Evolutionary conservation across 2,888 invertebrate species (phyloP).

Genomic region (Sepioteuthis lessoniana): DNA sequence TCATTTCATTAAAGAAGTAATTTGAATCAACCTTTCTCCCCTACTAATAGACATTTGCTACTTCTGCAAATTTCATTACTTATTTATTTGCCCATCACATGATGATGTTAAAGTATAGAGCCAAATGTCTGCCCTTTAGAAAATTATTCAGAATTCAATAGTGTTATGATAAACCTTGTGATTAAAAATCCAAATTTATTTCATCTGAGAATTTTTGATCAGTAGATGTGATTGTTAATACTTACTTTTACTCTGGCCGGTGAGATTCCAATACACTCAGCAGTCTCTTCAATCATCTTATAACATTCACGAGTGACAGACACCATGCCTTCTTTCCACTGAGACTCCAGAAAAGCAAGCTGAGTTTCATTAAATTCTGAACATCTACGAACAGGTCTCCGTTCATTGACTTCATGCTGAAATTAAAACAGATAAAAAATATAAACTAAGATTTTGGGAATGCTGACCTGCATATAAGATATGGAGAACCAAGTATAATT

Average conservation of each 20-base stretch:
- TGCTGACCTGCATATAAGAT: neutral
- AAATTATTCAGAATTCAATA: no score
- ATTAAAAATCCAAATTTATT: no score
- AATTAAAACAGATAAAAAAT: neutral
- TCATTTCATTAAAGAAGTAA: no score
- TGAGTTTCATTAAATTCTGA: constrained; percentile 41
- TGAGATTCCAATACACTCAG: constrained; percentile 43
- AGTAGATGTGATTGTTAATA: neutral
- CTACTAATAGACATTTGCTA: no score
- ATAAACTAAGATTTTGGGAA: neutral
- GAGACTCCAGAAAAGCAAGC: constrained; percentile 45
- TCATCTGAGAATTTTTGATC: no score
- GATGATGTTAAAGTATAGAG: no score
- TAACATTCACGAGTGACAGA: constrained; percentile 43
- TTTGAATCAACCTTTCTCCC: no score
- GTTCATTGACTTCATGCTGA: neutral
- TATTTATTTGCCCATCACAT: no score
- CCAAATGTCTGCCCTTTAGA: no score
- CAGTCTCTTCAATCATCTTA: constrained; percentile 44
- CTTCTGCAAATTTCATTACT: no score
- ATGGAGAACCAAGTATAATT: neutral
- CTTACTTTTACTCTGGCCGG: constrained; percentile 42
- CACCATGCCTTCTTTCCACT: constrained; percentile 37
- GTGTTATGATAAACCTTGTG: no score
- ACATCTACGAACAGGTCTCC: constrained; percentile 37